Percentiles rank a stretch among this genome's conserved stretches.
These are phyloP conservation scores for Manacus vitellinus DNA, from an alignment of 2,113 vertebrate genomes.

Conservation along the genomic window DNA sequence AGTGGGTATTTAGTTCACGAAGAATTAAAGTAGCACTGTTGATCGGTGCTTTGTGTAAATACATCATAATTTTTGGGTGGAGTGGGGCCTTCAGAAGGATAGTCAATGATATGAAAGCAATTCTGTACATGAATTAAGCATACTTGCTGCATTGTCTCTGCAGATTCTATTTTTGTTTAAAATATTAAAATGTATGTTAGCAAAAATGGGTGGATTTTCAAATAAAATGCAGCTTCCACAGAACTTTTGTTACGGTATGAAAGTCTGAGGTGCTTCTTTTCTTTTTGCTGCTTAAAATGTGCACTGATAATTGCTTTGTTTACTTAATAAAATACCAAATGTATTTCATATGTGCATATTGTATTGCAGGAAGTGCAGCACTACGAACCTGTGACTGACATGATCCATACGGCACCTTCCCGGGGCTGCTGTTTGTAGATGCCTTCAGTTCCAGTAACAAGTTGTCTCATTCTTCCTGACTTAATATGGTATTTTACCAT, in stretches of 20 bases:
- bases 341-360: background rate
- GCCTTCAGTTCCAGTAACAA: background rate
- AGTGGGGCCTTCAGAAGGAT: constrained; percentile 82
- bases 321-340: constrained; percentile 71
- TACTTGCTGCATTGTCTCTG: constrained; percentile 92
- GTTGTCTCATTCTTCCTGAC: background rate
- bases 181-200: constrained; percentile 97
- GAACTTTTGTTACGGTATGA: constrained; percentile 75
- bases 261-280: constrained; percentile 70
- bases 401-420: accelerated
- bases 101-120: constrained; percentile 89
- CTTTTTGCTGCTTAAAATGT: constrained; percentile 66
- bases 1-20: constrained; percentile 77
- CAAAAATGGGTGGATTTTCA: constrained; percentile 96
- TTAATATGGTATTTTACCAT: accelerated
- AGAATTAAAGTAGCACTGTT: constrained; percentile 86
- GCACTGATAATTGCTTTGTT: constrained; percentile 64
- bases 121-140: constrained; percentile 93
- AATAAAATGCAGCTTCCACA: constrained; percentile 99
- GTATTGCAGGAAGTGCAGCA: background rate
- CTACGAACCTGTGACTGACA: accelerated
- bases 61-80: constrained; percentile 77
- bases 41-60: constrained; percentile 96
- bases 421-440: accelerated
- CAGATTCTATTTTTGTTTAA: constrained; percentile 99